Base-by-base conservation (phyloP, 2,888 invertebrate species). In the Athetis lepigone region DNA sequence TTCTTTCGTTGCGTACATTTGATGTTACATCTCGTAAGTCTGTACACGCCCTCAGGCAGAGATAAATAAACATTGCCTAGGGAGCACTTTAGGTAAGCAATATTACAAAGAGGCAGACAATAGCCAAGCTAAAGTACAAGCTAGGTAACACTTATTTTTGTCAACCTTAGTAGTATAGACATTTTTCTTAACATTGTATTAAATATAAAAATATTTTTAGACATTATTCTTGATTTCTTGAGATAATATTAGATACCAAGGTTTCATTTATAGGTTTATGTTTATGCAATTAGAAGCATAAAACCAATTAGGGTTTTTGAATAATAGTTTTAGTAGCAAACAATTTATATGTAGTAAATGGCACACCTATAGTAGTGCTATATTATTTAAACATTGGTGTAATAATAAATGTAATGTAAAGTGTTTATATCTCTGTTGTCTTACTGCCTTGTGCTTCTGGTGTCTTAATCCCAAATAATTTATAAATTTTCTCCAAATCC, bases 131-230 rank as follows among this genome's bases (percentile, higher is more conserved):
- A n/a, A n/a, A n/a, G n/a, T n/a, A n/a, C n/a, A n/a, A n/a, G n/a
- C n/a, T n/a, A n/a, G n/a, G n/a, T n/a, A n/a, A n/a, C n/a, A n/a
- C n/a, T n/a, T n/a, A n/a, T n/a, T n/a, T n/a, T n/a, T n/a, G n/a
- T n/a, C n/a, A n/a, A n/a, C n/a, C 33, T 18, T 16, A 42, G 3
- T 13, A 3, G 19, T 25, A 19, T n/a, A 36, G 33, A 33, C 0
- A 2, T 47, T 33, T 27, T 49, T 45, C 16, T 25, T 25, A 51
- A 27, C 8, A 39, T 58, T 29, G 19, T 47, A 52, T 46, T 49
- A 59, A 47, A 52, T 47, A 52, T 46, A 52, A 59, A 47, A 52
- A 67, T 52, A 60, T 43, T 23, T 5, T 39, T 23, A 11, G 6
- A 23, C 9, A 45, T 57, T 1, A n/a, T n/a, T 21, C 7, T 45